Evolutionary conservation across 2,113 vertebrate genomes (phyloP).

Genomic region (Petroica traversi): DNA sequence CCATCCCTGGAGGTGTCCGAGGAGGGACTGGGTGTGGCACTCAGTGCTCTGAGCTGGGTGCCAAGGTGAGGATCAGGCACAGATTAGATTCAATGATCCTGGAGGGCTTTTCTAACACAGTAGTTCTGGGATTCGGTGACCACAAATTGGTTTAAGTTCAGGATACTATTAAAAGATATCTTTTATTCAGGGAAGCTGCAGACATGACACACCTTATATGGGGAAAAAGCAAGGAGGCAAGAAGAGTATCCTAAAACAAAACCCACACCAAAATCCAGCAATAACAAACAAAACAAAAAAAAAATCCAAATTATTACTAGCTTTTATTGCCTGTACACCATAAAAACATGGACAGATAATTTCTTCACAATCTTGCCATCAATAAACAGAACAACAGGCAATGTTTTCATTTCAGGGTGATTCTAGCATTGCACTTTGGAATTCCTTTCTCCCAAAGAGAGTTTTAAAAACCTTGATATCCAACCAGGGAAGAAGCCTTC

Average conservation of each 20-base stretch:
- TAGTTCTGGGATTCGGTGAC: not conserved
- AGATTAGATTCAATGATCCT: not conserved
- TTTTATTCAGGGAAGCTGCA: not conserved
- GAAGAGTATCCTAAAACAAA: not conserved
- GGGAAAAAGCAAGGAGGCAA: not conserved
- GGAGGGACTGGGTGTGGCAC: not conserved
- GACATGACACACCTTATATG: not conserved
- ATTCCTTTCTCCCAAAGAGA: not conserved
- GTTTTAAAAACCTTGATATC: not conserved
- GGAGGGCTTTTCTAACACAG: not conserved
- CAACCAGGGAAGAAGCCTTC: not conserved
- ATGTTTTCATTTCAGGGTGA: not conserved
- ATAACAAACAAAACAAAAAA: not conserved
- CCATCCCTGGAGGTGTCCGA: not conserved
- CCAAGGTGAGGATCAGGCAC: not conserved
- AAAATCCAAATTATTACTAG: not conserved
- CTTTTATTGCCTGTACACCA: not conserved
- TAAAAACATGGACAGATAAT: not conserved
- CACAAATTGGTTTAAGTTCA: not conserved
- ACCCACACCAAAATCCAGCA: not conserved
- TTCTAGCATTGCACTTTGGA: not conserved
- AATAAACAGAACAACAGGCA: conserved; percentile 4
- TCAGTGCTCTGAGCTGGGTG: not conserved
- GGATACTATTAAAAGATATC: not conserved
- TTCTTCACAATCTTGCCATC: not conserved